phyloP scores from a whole-genome alignment of 2,113 vertebrate species.

The Oryzias curvinotus region DNA sequence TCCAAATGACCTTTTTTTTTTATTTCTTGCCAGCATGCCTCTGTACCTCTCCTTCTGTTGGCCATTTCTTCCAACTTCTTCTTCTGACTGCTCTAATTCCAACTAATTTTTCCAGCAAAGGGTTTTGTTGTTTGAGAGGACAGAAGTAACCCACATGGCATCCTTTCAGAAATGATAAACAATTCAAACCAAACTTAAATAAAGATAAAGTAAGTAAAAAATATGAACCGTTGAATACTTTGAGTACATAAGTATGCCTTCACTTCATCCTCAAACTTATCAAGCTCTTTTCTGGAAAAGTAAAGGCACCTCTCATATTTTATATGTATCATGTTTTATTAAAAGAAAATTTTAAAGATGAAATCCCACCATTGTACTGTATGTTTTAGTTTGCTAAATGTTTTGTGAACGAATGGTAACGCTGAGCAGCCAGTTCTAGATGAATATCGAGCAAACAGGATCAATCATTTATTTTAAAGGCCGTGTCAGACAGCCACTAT shows the following conservation, averaged over 20 bases:
- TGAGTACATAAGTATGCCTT: not conserved
- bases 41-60: slow-evolving; percentile 44
- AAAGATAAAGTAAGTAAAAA: slow-evolving; percentile 24
- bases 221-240: slow-evolving; percentile 26
- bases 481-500: too few species aligned
- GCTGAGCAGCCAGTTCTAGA: not conserved
- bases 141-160: slow-evolving; percentile 6
- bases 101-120: slow-evolving; percentile 55
- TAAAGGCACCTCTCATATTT: slow-evolving; percentile 28
- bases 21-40: slow-evolving; percentile 38
- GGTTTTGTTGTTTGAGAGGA: slow-evolving; percentile 33
- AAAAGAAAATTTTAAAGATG: slow-evolving; percentile 7
- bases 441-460: not conserved
- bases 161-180: slow-evolving; percentile 8
- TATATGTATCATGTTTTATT: slow-evolving; percentile 15
- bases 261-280: slow-evolving; percentile 13
- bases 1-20: not conserved
- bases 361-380: slow-evolving; percentile 11
- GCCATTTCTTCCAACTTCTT: slow-evolving; percentile 31
- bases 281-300: slow-evolving; percentile 66
- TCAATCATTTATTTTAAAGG: too few species aligned
- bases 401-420: slow-evolving; percentile 7
- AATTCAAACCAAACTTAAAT: slow-evolving; percentile 12
- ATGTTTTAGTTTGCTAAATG: slow-evolving; percentile 39
- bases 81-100: slow-evolving; percentile 35